These are phyloP conservation scores for Aurelia aurita complex sp. Pacific DNA, from an alignment of 30 jellyfish, hydroid and myxozoan species.

Conservation along the genomic window DNA sequence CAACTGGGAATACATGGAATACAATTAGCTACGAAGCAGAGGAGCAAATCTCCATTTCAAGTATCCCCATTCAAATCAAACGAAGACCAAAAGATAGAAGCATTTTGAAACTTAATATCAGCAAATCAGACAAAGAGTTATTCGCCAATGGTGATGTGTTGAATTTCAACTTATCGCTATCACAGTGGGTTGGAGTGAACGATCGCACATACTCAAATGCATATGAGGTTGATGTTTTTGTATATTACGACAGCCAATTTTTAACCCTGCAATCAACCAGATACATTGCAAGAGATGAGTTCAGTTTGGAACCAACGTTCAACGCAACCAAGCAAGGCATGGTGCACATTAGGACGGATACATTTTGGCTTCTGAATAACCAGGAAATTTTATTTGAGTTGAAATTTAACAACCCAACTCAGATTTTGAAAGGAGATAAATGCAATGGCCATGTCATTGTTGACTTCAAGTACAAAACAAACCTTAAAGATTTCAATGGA, in stretches of 20 bases:
- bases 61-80: too few relatives aligned
- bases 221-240: conserved; percentile 15
- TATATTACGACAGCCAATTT: conserved; percentile 40
- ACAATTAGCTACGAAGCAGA: too few relatives aligned
- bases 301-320: conserved; percentile 1
- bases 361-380: conserved; percentile 9
- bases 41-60: too few relatives aligned
- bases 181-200: conserved; percentile 19
- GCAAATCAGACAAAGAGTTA: neutral
- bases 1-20: too few relatives aligned
- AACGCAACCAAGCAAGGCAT: conserved; percentile 14
- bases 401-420: conserved; percentile 2
- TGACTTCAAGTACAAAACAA: conserved; percentile 18
- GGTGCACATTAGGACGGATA: conserved; percentile 7
- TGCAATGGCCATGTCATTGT: conserved; percentile 10
- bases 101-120: too few relatives aligned
- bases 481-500: conserved; percentile 7
- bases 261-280: conserved; percentile 16
- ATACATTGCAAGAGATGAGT: neutral
- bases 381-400: conserved; percentile 7
- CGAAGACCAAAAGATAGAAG: too few relatives aligned
- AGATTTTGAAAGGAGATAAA: neutral
- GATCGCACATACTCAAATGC: conserved; percentile 46
- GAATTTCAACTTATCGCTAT: conserved; percentile 5
- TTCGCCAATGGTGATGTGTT: conserved; percentile 24